Evolutionary conservation across 2,113 vertebrate species (phyloP).

Genomic region (Amphiprion ocellaris): DNA sequence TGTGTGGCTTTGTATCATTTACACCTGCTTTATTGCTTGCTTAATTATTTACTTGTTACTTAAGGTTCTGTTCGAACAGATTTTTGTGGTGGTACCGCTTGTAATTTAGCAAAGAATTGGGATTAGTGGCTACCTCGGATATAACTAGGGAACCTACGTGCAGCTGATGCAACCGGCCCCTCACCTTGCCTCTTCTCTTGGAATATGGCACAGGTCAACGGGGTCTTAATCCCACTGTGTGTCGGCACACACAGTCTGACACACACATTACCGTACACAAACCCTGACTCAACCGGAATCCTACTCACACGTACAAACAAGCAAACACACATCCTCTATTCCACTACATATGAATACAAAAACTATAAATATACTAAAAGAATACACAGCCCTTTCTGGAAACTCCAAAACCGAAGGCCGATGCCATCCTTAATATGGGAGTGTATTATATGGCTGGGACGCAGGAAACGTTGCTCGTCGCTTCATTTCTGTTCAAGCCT

Average conservation of each 20-base stretch:
- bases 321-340: conserved; percentile 9
- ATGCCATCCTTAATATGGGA: conserved; percentile 46
- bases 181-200: conserved; percentile 46
- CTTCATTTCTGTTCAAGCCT: conserved; percentile 79
- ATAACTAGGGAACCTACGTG: conserved; percentile 70
- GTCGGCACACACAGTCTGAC: conserved; percentile 54
- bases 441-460: conserved; percentile 72
- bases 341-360: conserved; percentile 29
- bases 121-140: conserved; percentile 39
- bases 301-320: conserved; percentile 11
- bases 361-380: conserved; percentile 12
- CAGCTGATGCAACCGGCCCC: conserved; percentile 70
- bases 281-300: conserved; percentile 41
- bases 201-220: conserved; percentile 51
- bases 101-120: conserved; percentile 66
- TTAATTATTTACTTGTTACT: conserved; percentile 75
- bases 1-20: conserved; percentile 80
- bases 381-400: conserved; percentile 22
- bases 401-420: conserved; percentile 49
- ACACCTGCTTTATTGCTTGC: conserved; percentile 80
- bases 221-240: conserved; percentile 60
- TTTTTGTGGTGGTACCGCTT: conserved; percentile 72
- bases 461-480: conserved; percentile 73
- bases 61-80: conserved; percentile 59
- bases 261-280: conserved; percentile 50